Conservation (phyloP, 2,113 vertebrate genomes). For the Tapirus terrestris region DNA sequence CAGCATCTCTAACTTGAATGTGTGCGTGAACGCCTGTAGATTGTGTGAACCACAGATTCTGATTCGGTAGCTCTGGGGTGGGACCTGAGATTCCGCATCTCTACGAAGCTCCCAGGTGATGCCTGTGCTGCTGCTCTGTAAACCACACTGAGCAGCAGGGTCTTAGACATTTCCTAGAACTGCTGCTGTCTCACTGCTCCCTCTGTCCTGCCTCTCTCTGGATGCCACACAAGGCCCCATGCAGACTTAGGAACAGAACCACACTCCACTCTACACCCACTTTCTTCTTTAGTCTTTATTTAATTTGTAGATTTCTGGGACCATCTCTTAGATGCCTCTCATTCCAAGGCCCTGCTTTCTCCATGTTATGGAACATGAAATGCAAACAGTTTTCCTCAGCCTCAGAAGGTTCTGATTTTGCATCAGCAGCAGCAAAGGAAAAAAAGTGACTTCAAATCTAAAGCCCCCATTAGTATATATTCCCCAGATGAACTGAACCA, state of each 20-base stretch:
- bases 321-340: not conserved
- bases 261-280: not conserved
- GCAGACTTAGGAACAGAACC: slow-evolving; percentile 16
- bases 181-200: fast-evolving
- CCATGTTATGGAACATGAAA: not conserved
- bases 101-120: not conserved
- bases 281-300: not conserved
- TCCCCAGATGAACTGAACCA: not conserved
- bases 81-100: not conserved
- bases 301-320: not conserved
- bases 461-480: not conserved
- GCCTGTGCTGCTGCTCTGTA: not conserved
- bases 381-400: not conserved
- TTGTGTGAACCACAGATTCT: not conserved
- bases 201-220: not conserved
- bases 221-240: not conserved
- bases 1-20: not conserved
- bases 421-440: not conserved
- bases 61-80: not conserved
- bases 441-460: not conserved
- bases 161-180: not conserved
- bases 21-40: not conserved
- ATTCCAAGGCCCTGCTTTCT: slow-evolving; percentile 19
- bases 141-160: not conserved
- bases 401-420: not conserved